Base-by-base conservation (phyloP, 1,140 invertebrate species). In the Anadara kagoshimensis region DNA sequence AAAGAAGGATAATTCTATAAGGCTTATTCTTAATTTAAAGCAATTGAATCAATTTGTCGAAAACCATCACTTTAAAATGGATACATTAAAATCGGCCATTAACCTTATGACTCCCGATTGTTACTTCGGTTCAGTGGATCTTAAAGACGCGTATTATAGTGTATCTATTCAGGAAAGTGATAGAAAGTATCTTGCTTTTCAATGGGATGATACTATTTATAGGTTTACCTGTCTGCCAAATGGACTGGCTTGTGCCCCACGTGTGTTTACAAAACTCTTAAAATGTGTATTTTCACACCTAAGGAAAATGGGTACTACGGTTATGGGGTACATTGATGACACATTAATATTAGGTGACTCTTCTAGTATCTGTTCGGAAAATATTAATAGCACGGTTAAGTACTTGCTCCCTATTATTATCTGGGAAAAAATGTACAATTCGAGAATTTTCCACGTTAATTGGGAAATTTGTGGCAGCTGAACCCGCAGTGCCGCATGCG, bases 111-210 rank as follows among this genome's bases (percentile, higher is more conserved):
- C 54, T 2, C 58, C 14, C 16, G 26, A 70, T 20, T 78, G 66
- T 65, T 78, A 29, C 29, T 59, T 78, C 61, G 73, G 69, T 5
- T 76, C 51, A 7, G 64, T 78, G 20, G 73, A 78, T 51, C 54
- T 76, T 16, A 68, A 63, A 20, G 69, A 78, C 56, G 73, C 76
- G 1, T 81, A 81, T 43, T 76, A 73, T 59, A 56, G 61, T 20
- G 56, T 78, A 1, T 16, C 41, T 51, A 56, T 78, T 26, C 12
- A 14, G n/a, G 11, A 47, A 7, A 26, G 59, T 26, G 20, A 68
- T 47, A 66, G 73, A 57, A 78, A 70, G 64, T 71, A 63, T 69
- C 24, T 81, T 3, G 69, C 24, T 43, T 81, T 81, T 76, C 10
- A 44, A 1, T 81, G 73, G 73, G 63, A 71, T 8, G 7, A 36